A percentile compares a stretch with the other conserved stretches of the same genome.
These are phyloP conservation scores for Thera obeliscata DNA, from an alignment of 2,888 invertebrate species.

Conservation along the genomic window DNA sequence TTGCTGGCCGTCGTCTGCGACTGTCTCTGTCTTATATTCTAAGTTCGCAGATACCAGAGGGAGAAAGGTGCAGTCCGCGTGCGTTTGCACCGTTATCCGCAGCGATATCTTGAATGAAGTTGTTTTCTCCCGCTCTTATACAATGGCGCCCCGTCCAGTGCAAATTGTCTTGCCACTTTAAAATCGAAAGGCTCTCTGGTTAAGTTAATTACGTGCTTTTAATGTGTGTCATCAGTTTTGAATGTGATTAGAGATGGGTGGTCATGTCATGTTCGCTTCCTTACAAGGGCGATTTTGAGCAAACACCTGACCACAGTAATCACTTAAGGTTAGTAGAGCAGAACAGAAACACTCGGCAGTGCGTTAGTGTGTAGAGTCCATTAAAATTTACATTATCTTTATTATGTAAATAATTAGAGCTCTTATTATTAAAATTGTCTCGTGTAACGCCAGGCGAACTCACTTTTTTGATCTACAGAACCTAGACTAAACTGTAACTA, in stretches of 20 bases:
- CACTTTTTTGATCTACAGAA: too few species aligned
- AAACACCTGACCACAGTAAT: constrained; percentile 23
- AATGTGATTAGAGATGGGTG: constrained; percentile 46
- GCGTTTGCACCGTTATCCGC: constrained; percentile 81
- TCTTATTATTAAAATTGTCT: neutral
- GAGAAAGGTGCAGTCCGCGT: constrained; percentile 60
- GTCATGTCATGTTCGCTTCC: constrained; percentile 43
- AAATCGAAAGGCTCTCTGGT: constrained; percentile 75
- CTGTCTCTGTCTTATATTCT: constrained; percentile 53
- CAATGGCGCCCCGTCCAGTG: constrained; percentile 73
- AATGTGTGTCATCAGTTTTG: constrained; percentile 49
- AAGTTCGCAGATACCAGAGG: constrained; percentile 40
- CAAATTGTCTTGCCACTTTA: constrained; percentile 68
- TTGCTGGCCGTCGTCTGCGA: constrained; percentile 70
- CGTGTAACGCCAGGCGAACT: too few species aligned
- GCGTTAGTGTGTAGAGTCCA: constrained; percentile 19
- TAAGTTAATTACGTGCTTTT: constrained; percentile 63
- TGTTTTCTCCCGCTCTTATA: constrained; percentile 83
- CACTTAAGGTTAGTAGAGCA: constrained; percentile 31
- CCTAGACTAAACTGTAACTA: too few species aligned
- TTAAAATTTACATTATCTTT: constrained; percentile 9
- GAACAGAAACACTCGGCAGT: constrained; percentile 31
- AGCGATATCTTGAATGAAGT: constrained; percentile 83
- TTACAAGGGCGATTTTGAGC: constrained; percentile 34
- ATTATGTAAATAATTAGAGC: neutral